A percentile compares a stretch with the other conserved stretches of the same genome.
These are phyloP conservation scores for Dynastes tityus DNA, from an alignment of 2,888 invertebrate species.

Conservation along the genomic window DNA sequence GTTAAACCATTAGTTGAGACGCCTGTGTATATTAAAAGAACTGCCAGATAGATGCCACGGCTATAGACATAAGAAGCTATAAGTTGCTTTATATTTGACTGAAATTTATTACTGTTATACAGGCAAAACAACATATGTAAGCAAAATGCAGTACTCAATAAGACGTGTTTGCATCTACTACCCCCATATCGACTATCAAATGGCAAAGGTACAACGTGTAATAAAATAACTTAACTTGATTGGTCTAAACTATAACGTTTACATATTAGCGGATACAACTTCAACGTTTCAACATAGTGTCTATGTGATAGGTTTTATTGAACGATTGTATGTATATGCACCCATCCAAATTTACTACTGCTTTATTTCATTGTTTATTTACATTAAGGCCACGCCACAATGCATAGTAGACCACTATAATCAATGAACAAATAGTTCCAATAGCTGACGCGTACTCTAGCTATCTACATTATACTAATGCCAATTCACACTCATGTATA, in stretches of 20 bases:
- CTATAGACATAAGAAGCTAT: too few relatives aligned
- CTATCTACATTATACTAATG: background rate
- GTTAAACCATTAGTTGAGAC: too few relatives aligned
- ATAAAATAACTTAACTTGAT: conserved; percentile 35
- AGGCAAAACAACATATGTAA: too few relatives aligned
- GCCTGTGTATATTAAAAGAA: too few relatives aligned
- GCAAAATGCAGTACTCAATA: too few relatives aligned
- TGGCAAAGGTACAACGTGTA: conserved; percentile 9
- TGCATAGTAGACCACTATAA: background rate
- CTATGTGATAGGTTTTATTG: conserved; percentile 1
- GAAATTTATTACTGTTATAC: too few relatives aligned
- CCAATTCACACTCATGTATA: too few relatives aligned
- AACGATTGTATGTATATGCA: conserved; percentile 11
- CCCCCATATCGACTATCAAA: background rate
- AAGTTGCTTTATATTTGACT: too few relatives aligned
- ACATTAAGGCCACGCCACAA: background rate
- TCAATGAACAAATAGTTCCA: background rate
- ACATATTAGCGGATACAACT: conserved; percentile 6
- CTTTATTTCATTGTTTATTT: conserved; percentile 1
- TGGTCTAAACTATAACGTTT: conserved; percentile 23
- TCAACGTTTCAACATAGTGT: conserved; percentile 14
- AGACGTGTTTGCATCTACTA: too few relatives aligned
- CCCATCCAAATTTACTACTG: conserved; percentile 4
- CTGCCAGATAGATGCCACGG: too few relatives aligned
- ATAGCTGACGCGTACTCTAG: background rate